These are phyloP conservation scores for Cuniculus paca DNA, from an alignment of 2,797 vertebrate species.

Conservation along the genomic window DNA sequence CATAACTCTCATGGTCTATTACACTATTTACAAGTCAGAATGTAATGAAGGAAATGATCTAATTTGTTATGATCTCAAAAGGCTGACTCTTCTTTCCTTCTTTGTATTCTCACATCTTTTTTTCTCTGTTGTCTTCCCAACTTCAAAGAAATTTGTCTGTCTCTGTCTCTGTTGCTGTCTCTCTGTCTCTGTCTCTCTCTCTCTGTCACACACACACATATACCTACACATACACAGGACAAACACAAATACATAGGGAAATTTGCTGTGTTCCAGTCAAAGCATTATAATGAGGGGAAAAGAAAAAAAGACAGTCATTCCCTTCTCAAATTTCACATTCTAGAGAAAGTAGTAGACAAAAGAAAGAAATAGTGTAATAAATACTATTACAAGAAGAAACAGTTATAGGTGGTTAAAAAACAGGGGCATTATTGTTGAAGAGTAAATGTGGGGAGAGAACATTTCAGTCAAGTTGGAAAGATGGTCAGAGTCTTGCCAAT, in stretches of 20 bases:
- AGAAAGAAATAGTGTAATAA: neutral
- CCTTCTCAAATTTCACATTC: neutral
- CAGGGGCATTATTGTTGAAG: neutral
- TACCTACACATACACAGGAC: neutral
- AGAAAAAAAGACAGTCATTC: neutral
- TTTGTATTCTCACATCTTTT: neutral
- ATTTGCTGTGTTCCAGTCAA: neutral
- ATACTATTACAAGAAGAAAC: neutral
- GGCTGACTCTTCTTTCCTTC: neutral
- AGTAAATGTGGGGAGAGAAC: neutral
- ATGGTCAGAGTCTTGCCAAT: neutral
- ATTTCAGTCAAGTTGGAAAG: neutral
- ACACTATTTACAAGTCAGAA: slow-evolving; percentile 73
- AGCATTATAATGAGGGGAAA: neutral
- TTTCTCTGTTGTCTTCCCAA: neutral
- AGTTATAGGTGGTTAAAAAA: neutral
- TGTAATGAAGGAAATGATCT: slow-evolving; percentile 35
- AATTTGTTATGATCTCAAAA: slow-evolving; percentile 46
- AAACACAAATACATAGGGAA: neutral
- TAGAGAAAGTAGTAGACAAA: neutral
- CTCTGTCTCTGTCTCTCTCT: neutral
- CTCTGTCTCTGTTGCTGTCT: neutral
- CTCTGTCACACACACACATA: rapidly evolving
- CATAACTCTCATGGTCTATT: slow-evolving; percentile 63
- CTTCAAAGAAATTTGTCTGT: neutral